phyloP scores from a whole-genome alignment of 2,888 invertebrate species.

The Allophyes oxyacanthae region DNA sequence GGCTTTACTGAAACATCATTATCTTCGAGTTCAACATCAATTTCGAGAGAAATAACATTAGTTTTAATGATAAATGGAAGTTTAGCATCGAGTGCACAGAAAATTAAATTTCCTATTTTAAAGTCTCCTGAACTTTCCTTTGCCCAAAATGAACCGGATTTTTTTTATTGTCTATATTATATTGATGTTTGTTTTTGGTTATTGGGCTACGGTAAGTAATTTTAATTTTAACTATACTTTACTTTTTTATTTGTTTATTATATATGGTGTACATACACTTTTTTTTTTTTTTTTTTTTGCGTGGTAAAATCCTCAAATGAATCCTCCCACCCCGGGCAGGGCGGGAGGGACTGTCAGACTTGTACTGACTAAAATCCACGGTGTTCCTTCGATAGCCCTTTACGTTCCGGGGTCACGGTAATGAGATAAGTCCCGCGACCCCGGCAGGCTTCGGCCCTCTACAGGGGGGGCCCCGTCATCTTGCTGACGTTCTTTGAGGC shows the following conservation, averaged over 20 bases:
- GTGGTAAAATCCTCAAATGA: too few relatives aligned
- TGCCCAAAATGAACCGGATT: slow-evolving; percentile 37
- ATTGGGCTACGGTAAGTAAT: slow-evolving; percentile 53
- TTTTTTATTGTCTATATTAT: slow-evolving; percentile 35
- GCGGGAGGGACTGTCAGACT: too few relatives aligned
- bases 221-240: not conserved
- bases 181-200: slow-evolving; percentile 33
- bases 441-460: too few relatives aligned
- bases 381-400: too few relatives aligned
- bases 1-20: slow-evolving; percentile 5
- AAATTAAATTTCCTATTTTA: not conserved
- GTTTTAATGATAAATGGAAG: slow-evolving; percentile 16
- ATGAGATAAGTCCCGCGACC: too few relatives aligned
- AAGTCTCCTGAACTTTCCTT: slow-evolving; percentile 2
- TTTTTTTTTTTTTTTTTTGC: too few relatives aligned
- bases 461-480: too few relatives aligned
- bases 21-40: not conserved
- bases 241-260: not conserved
- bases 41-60: slow-evolving; percentile 18
- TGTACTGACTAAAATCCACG: too few relatives aligned
- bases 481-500: too few relatives aligned
- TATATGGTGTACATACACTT: too few relatives aligned
- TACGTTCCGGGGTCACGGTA: too few relatives aligned
- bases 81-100: not conserved
- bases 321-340: too few relatives aligned